Base-by-base conservation (phyloP, 2,888 invertebrate species). In the Cataglyphis livida region DNA sequence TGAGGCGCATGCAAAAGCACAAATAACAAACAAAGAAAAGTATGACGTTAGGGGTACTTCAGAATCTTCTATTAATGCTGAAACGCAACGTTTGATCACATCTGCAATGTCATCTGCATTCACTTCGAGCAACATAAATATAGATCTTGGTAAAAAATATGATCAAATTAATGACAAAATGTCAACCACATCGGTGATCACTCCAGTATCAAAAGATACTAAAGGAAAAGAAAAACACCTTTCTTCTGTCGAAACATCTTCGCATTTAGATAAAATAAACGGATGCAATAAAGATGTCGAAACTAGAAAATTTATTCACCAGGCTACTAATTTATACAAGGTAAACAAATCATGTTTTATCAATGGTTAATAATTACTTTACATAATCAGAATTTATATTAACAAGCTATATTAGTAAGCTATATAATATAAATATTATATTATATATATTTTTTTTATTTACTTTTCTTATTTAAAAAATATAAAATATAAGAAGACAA, bases 291-390 rank as follows among this genome's bases (percentile, higher is more conserved):
- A 65, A 21, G 32, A 65, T 15, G 7, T 41, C 21, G 15, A 41
- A 18, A 65, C 65, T 41, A 41, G 65, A 65, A 15, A 44, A 44
- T 65, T 44, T 18, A 65, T 41, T 65, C 25, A 25, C 44, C 41
- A 21, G 21, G 41, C 15, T 6, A 25, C 41, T 25, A 41, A 25
- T 12, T 65, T 65, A 44, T 44, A 65, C 21, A 21, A 44, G 25
- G 65, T 44, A 65, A 65, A 15, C 21, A 51, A 41, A n/a, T 6
- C 21, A 41, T 21, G 15, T 15, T 18, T 41, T 65, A 65, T 65
- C 18, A 65, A 65, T n/a, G n/a, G 0, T 51, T 51, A 51, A 0
- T 51, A 51, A 51, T 51, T 51, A n/a, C 7, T 51, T 51, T 51
- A 51, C 2, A 51, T 51, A 51, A 51, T 51, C 44, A 44, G 12